Base-by-base conservation (phyloP, 2,113 vertebrate genomes). In the Alosa alosa region DNA sequence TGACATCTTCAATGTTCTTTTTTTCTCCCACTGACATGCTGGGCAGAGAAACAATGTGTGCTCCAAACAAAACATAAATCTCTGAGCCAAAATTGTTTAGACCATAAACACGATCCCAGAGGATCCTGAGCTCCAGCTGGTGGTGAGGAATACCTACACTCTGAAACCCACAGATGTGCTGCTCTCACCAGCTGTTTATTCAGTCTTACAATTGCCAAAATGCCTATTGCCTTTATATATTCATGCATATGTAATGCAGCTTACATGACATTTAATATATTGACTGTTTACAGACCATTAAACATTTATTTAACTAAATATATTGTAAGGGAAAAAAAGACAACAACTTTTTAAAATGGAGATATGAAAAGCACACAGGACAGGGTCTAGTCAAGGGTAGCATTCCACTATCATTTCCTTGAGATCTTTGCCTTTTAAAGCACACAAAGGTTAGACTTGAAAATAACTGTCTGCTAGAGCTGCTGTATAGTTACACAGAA, bases 151-250 rank as follows among this genome's bases (percentile, higher is more conserved):
- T 39, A 82, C 82, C 50, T 78, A 60, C 3, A 22, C 55, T 15
- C 72, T 36, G 31, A 78, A 36, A 39, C 13, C 25, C 25, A 17
- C 72, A 78, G 72, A 55, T 86, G 72, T 81, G 75, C 31, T 84
- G 83, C 75, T 75, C 25, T 64, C 52, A 82, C 25, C 57, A 5
- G n/a, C 55, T 81, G 64, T 84, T 81, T 41, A 84, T 83, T 82
- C 81, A 83, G 68, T 89, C 36, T 87, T 89, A 85, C 68, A 88
- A 60, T 72, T 84, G 81, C 83, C 83, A 85, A 86, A 78, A 84
- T 83, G 50, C 86, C 83, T 87, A 86, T 83, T 86, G 86, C 82
- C 86, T 88, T 87, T 85, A 82, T 78, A 78, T 39, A 78, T 78
- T 41, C 72, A 78, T 13, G 15, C 31, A 75, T 84, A 81, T 85